These are phyloP conservation scores for Harpegnathos saltator DNA, from an alignment of 1,140 invertebrate species.

Conservation along the genomic window DNA sequence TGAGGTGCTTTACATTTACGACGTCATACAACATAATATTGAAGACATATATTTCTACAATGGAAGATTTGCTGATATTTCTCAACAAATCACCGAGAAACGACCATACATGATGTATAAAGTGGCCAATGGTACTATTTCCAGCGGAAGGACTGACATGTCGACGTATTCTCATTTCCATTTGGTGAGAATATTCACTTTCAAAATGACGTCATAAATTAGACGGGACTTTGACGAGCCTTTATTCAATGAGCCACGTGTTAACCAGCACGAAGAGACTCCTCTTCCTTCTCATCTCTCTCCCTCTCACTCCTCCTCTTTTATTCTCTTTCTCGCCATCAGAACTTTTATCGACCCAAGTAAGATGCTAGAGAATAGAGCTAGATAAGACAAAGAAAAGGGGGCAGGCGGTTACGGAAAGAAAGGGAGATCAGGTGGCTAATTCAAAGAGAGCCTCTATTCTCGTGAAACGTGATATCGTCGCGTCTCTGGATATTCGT, in stretches of 20 bases:
- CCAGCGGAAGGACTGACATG: slow-evolving; percentile 4
- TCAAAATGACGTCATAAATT: slow-evolving; percentile 53
- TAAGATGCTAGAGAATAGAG: slow-evolving; percentile 12
- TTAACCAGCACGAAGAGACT: slow-evolving; percentile 42
- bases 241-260: slow-evolving; percentile 53
- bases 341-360: slow-evolving; percentile 27
- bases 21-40: neutral
- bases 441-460: slow-evolving; percentile 68
- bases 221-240: slow-evolving; percentile 27
- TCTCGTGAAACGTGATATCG: slow-evolving; percentile 72
- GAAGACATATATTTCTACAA: neutral
- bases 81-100: slow-evolving; percentile 38
- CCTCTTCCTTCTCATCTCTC: neutral
- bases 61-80: neutral
- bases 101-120: neutral
- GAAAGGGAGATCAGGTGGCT: slow-evolving; percentile 25
- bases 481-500: slow-evolving; percentile 52
- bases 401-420: neutral
- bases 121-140: slow-evolving; percentile 30
- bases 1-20: too few relatives aligned
- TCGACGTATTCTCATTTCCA: slow-evolving; percentile 36
- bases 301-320: neutral
- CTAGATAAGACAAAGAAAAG: slow-evolving; percentile 35
- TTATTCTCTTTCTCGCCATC: neutral
- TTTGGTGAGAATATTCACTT: slow-evolving; percentile 54